Evolutionary conservation across 2,797 vertebrate genomes (phyloP).

Genomic region (Leontocebus nigricollis): DNA sequence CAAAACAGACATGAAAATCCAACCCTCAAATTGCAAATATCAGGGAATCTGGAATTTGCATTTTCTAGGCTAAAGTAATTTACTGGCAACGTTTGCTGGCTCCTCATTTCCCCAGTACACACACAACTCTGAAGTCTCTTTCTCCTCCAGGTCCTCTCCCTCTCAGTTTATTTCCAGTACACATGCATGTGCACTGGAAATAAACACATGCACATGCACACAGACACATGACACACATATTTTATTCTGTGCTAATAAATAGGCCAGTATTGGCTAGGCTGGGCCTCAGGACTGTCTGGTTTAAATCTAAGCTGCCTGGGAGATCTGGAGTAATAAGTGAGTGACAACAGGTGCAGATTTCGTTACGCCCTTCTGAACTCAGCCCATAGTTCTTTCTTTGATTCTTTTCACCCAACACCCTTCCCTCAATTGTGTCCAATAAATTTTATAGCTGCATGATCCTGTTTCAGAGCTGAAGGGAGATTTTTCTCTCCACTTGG

Average conservation of each 20-base stretch:
- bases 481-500: constrained; percentile 54
- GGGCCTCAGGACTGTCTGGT: constrained; percentile 10
- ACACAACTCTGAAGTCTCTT: background rate
- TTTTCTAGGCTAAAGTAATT: background rate
- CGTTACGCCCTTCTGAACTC: constrained; percentile 21
- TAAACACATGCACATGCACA: too few relatives aligned
- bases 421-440: constrained; percentile 25
- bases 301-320: constrained; percentile 63
- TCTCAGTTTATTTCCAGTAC: background rate
- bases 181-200: accelerated
- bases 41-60: background rate
- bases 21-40: background rate
- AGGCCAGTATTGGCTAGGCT: background rate
- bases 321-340: constrained; percentile 54
- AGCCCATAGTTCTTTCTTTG: constrained; percentile 19
- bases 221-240: background rate
- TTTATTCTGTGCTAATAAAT: background rate
- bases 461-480: constrained; percentile 49
- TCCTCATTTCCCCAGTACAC: background rate
- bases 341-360: constrained; percentile 77
- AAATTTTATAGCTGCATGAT: constrained; percentile 33
- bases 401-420: constrained; percentile 51
- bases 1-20: constrained; percentile 12
- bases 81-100: background rate
- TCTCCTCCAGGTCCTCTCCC: background rate